Base-by-base conservation (phyloP, 2,113 vertebrate genomes). In the Phasianus colchicus region DNA sequence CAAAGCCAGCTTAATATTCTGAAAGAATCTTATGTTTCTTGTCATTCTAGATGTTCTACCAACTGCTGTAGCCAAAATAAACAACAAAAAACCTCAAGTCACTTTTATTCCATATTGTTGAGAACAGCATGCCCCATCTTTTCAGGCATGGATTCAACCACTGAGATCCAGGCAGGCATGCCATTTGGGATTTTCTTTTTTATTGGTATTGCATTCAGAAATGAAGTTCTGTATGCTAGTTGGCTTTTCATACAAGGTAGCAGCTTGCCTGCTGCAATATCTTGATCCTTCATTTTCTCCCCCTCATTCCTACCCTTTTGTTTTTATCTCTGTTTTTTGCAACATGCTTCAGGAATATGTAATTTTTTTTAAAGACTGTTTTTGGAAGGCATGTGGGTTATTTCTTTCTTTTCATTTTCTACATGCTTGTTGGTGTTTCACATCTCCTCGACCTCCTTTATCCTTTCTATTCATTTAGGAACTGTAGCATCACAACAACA, bases 401-500 rank as follows among this genome's bases (percentile, higher is more conserved):
- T 76, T 76, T 85, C 30, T 67, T 79, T 66, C 52, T 87, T 84
- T 69, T 60, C 8, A 36, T 73, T 85, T 90, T 88, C 47, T 74
- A 34, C 74, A 32, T 66, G 81, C 42, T 55, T 27, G 3, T 63
- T 30, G 83, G 69, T 88, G 25, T 83, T 83, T 19, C 0, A 11
- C 34, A 16, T 84, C 74, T 86, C 34, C 47, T 60, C 29, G n/a
- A 84, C 24, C n/a, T 91, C 69, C 30, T 19, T 80, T 76, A 47
- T 66, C 83, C 72, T 77, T 72, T 72, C n/a, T 70, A 27, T 54
- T 50, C 47, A 65, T 86, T 34, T 20, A 78, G 81, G 58, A 38
- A 12, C 32, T 0, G 0, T 54, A 60, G n/a, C 21, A 16, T 78
- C 70, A 67, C 50, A 27, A 52, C 50, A 52, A 27, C 20, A 66